Evolutionary conservation across 2,113 vertebrate genomes (phyloP).

Genomic region (Corythoichthys intestinalis): DNA sequence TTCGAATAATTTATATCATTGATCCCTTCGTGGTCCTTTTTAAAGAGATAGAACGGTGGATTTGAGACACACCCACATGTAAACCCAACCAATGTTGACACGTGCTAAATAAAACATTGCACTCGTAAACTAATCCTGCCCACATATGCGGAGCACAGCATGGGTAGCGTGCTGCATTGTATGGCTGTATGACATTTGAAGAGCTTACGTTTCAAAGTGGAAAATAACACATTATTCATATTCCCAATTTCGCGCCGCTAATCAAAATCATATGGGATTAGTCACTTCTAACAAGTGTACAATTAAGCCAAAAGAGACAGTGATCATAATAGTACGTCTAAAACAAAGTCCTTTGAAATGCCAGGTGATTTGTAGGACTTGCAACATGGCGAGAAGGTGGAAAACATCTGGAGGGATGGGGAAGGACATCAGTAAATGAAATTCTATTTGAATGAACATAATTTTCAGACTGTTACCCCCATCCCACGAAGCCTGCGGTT

Average conservation of each 20-base stretch:
- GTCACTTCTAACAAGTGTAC: conserved; percentile 10
- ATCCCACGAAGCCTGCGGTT: no score
- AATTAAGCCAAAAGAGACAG: conserved; percentile 7
- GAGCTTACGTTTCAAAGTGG: conserved; percentile 60
- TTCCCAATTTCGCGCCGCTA: conserved; percentile 12
- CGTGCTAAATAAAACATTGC: conserved; percentile 70
- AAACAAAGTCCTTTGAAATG: conserved; percentile 12
- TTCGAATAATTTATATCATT: conserved; percentile 15
- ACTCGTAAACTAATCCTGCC: conserved; percentile 64
- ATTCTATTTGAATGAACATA: no score
- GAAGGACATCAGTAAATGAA: background rate
- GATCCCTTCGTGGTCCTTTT: conserved; percentile 39
- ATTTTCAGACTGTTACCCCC: no score
- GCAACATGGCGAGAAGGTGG: conserved; percentile 29
- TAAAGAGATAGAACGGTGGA: background rate
- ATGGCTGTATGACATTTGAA: conserved; percentile 54
- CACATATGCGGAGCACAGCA: conserved; percentile 66
- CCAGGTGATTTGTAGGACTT: conserved; percentile 30
- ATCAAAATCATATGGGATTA: conserved; percentile 42
- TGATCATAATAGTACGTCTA: background rate
- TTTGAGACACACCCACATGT: background rate
- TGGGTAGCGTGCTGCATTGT: conserved; percentile 53
- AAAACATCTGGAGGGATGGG: conserved; percentile 35
- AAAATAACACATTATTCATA: conserved; percentile 31
- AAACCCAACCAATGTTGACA: conserved; percentile 52